Conservation (phyloP, 2,888 invertebrate genomes). For the Acutogordius australiensis region DNA sequence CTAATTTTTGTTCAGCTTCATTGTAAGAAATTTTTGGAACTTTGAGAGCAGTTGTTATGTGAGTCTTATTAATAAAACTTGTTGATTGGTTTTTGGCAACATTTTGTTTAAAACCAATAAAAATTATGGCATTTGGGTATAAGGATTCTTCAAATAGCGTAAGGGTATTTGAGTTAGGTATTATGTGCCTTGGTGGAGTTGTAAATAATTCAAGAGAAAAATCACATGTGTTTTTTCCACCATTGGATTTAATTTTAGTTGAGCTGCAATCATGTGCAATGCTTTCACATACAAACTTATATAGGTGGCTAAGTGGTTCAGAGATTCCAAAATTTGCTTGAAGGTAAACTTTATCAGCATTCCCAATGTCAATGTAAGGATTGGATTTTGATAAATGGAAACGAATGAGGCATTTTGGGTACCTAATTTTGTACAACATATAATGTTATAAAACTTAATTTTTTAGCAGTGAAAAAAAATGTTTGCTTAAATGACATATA, state of each 20-base stretch:
- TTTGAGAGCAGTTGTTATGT: not conserved
- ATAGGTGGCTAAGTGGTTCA: not conserved
- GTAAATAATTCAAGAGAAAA: not conserved
- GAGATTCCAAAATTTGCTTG: not conserved
- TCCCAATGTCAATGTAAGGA: not conserved
- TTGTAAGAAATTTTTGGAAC: not conserved
- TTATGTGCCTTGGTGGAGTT: not conserved
- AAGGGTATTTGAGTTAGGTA: not conserved
- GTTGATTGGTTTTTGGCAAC: no score
- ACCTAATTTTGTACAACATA: no score
- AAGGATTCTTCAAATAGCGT: not conserved
- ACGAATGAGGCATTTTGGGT: not conserved
- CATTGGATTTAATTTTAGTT: no score
- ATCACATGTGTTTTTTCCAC: not conserved
- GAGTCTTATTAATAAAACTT: no score
- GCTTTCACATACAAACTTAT: not conserved
- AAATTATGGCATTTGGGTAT: not conserved
- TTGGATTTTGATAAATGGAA: not conserved
- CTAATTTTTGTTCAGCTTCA: not conserved
- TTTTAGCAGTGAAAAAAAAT: no score
- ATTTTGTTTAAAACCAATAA: not conserved
- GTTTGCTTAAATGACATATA: no score
- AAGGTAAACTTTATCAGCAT: not conserved
- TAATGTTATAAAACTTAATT: no score
- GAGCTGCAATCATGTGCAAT: no score